Percentiles rank a stretch among this genome's conserved stretches.
Evolutionary conservation across 2,888 invertebrate genomes (phyloP).

Genomic region (Pandemis cinnamomeana): DNA sequence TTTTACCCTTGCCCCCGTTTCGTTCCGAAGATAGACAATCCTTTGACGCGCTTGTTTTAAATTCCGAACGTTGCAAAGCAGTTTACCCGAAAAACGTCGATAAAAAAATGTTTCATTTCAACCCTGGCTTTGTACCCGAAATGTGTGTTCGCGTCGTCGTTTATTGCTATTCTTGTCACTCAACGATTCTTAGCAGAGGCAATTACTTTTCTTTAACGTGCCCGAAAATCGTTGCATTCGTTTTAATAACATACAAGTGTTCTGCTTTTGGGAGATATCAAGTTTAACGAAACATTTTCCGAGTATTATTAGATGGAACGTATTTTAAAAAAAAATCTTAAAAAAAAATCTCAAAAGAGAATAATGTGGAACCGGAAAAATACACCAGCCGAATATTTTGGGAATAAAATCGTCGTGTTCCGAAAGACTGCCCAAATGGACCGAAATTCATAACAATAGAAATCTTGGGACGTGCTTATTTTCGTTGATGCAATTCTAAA

Average conservation of each 20-base stretch:
- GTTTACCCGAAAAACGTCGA: conserved; percentile 25
- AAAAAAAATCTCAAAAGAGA: no score
- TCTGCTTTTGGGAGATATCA: not conserved
- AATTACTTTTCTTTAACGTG: conserved; percentile 24
- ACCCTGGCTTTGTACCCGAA: conserved; percentile 31
- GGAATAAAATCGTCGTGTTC: no score
- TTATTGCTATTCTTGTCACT: conserved; percentile 40
- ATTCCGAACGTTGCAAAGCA: conserved; percentile 38
- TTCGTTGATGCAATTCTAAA: no score
- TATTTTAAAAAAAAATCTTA: no score
- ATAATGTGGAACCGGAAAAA: no score
- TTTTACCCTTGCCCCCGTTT: conserved; percentile 7
- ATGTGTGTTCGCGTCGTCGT: conserved; percentile 31
- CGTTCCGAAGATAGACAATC: conserved; percentile 25
- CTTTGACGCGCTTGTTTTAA: conserved; percentile 39
- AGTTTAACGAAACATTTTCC: not conserved
- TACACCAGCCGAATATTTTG: no score
- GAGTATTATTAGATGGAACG: no score
- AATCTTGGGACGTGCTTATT: no score
- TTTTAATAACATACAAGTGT: not conserved
- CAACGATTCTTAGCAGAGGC: conserved; percentile 26
- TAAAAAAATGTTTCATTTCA: conserved; percentile 41
- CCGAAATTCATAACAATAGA: no score
- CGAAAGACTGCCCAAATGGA: no score
- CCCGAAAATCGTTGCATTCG: not conserved